These are phyloP conservation scores for Hymenopus coronatus DNA, from an alignment of 2,888 invertebrate genomes.

Conservation along the genomic window DNA sequence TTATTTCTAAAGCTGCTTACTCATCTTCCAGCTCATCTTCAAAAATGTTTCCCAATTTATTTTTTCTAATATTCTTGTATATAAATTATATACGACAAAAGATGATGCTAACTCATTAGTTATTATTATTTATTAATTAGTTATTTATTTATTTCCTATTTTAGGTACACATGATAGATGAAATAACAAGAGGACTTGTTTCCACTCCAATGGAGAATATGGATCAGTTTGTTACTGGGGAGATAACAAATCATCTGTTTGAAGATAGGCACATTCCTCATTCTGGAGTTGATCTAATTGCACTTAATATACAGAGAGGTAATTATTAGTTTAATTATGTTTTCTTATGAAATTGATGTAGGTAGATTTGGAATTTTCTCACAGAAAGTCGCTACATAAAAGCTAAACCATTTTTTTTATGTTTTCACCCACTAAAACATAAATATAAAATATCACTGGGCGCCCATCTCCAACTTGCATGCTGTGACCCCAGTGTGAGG, in stretches of 20 bases:
- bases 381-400: not conserved
- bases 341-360: not conserved
- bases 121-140: too few species aligned
- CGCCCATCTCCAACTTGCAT: too few species aligned
- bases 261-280: constrained; percentile 86
- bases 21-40: too few species aligned
- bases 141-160: constrained; percentile 34
- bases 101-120: too few species aligned
- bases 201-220: constrained; percentile 90
- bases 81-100: too few species aligned
- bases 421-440: too few species aligned
- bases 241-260: constrained; percentile 92
- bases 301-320: constrained; percentile 81
- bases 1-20: too few species aligned
- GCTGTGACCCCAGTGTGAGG: too few species aligned
- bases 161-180: constrained; percentile 76
- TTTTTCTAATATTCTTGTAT: too few species aligned
- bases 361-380: not conserved
- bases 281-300: constrained; percentile 89
- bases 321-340: constrained; percentile 24
- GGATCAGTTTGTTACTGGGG: constrained; percentile 91
- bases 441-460: too few species aligned
- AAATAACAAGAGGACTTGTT: constrained; percentile 78
- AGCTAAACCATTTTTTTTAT: not conserved
- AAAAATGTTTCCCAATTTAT: too few species aligned